These are phyloP conservation scores for Terebella lapidaria DNA, from an alignment of 2,888 invertebrate genomes.

Conservation along the genomic window DNA sequence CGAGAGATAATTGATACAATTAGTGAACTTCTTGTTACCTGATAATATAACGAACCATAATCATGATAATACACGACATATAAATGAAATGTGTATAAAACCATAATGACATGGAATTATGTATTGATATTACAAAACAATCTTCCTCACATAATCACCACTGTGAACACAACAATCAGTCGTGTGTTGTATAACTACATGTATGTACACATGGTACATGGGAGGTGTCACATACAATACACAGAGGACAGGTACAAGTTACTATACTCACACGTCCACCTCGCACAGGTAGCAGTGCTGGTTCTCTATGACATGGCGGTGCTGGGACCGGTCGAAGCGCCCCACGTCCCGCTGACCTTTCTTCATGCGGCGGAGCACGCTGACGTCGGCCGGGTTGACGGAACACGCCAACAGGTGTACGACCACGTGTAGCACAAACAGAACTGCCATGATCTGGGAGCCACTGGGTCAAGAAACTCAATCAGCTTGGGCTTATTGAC, in stretches of 20 bases:
- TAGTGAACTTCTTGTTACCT: no score
- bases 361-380: conserved; percentile 23
- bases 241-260: not conserved
- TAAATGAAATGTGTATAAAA: no score
- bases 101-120: no score
- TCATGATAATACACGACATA: no score
- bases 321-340: conserved; percentile 81
- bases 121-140: no score
- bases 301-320: conserved; percentile 91
- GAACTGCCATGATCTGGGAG: conserved; percentile 54
- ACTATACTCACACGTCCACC: conserved; percentile 52
- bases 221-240: not conserved
- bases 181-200: no score
- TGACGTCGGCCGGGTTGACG: conserved; percentile 79
- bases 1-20: no score
- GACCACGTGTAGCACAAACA: conserved; percentile 69
- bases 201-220: no score
- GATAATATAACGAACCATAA: no score
- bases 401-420: conserved; percentile 74
- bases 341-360: conserved; percentile 53
- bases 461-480: not conserved
- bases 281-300: conserved; percentile 90
- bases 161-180: no score
- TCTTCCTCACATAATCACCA: no score
- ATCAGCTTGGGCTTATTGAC: no score